Conservation (phyloP, 2,113 vertebrate species). For the Microcebus murinus region DNA sequence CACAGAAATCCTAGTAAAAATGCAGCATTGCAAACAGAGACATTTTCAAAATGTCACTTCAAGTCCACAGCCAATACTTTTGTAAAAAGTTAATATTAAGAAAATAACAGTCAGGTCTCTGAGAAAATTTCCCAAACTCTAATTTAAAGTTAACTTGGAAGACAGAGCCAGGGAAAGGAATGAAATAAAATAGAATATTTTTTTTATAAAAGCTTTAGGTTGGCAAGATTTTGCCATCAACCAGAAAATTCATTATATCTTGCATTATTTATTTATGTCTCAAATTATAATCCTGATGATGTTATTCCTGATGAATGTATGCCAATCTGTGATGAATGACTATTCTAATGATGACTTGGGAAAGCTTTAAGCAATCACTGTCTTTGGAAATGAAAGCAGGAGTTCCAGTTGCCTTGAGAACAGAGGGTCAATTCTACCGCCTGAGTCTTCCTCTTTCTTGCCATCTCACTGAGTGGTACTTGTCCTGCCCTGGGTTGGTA, state of each 20-base stretch:
- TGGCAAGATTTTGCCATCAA: background rate
- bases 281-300: background rate
- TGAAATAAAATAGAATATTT: background rate
- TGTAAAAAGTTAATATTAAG: slow-evolving; percentile 42
- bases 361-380: background rate
- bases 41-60: slow-evolving; percentile 25
- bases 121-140: background rate
- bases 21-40: background rate
- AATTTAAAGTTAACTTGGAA: slow-evolving; percentile 42
- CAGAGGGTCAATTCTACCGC: background rate
- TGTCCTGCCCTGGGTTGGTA: background rate
- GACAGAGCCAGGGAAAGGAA: background rate
- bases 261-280: background rate
- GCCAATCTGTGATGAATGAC: background rate
- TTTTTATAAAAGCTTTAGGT: background rate
- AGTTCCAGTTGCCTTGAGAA: background rate
- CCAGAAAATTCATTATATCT: background rate
- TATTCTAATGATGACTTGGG: background rate
- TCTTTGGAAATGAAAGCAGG: slow-evolving; percentile 22
- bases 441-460: background rate
- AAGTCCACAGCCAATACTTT: slow-evolving; percentile 1
- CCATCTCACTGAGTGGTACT: background rate
- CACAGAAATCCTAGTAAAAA: background rate
- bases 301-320: background rate
- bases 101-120: background rate